Conservation (phyloP, 1,140 invertebrate genomes). For the Tetragonula clypearis region DNA sequence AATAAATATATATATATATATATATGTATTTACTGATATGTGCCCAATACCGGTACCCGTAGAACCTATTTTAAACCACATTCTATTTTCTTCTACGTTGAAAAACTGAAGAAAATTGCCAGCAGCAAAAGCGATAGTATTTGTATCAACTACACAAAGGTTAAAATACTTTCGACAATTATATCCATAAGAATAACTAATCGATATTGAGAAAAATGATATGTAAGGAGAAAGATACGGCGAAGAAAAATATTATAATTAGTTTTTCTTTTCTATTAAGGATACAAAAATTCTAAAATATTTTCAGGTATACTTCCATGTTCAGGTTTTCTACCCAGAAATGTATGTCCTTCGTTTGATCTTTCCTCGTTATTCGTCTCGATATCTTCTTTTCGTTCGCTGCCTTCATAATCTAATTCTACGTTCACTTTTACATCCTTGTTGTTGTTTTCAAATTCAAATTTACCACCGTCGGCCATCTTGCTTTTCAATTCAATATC, state of each 20-base stretch:
- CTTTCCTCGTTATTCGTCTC: slow-evolving; percentile 65
- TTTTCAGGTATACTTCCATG: slow-evolving; percentile 69
- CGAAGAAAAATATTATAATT: background rate
- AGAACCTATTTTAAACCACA: slow-evolving; percentile 87
- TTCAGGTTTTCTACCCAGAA: slow-evolving; percentile 45
- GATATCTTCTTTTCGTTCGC: slow-evolving; percentile 83
- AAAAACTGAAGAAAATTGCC: slow-evolving; percentile 92
- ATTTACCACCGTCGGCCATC: slow-evolving; percentile 35
- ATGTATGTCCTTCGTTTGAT: slow-evolving; percentile 62
- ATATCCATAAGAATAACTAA: slow-evolving; percentile 93
- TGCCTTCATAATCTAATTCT: background rate
- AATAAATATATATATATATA: background rate
- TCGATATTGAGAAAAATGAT: slow-evolving; percentile 37
- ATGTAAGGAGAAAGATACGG: slow-evolving; percentile 7
- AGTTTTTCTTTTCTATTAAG: slow-evolving; percentile 57
- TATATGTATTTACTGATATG: slow-evolving; percentile 84
- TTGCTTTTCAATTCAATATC: background rate
- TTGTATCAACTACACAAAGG: slow-evolving; percentile 87
- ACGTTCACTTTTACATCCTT: background rate
- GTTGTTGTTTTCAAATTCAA: background rate
- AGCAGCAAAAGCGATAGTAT: slow-evolving; percentile 89
- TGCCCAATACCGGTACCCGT: slow-evolving; percentile 90
- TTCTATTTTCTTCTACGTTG: slow-evolving; percentile 85
- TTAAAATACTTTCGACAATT: slow-evolving; percentile 91
- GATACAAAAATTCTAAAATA: slow-evolving; percentile 78